Base-by-base conservation (phyloP, 2,888 invertebrate genomes). In the Calliphora vomitoria region DNA sequence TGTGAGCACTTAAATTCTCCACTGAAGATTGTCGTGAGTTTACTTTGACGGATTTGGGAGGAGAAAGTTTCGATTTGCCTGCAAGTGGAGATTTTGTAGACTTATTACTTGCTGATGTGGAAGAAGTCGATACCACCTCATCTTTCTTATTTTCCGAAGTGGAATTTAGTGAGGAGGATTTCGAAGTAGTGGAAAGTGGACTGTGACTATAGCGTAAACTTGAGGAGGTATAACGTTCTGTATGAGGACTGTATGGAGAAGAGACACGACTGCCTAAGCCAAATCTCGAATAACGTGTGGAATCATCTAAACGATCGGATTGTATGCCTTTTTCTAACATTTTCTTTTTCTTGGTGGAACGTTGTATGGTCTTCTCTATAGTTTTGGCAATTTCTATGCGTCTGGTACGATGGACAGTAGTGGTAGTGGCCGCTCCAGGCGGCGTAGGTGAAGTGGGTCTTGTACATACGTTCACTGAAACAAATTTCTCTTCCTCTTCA, bases 391-490 rank as follows among this genome's bases (percentile, higher is more conserved):
- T 95, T 89, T 97, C 97, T 0, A 96, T 95, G 91, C 97, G 95
- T 89, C 96, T 95, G 35, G 95, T 95, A 88, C 96, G 94, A 66
- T 92, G 92, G 8, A 81, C 75, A 4, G 80, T 95, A 0, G 96
- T 95, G 55, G 91, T 95, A 0, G 96, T 95, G 44, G 91, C 90
- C 2, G 89, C 72, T 41, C 92, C 92, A 0, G 96, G 96, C 4
- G 96, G 96, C 0, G 96, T 96, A 0, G 97, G 97, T 20, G 97
- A 97, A 0, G 97, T 97, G 41, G 96, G 96, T 84, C 97, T 94
- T 0, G 97, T 97, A 4, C 97, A 94, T 74, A 97, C 95, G 5
- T 95, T 94, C 4, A 97, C 92, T 4, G 95, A 94, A 58, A 95
- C 92, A 71, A 93, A 92, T 38, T 89, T 85, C 8, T 89, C 90